Base-by-base conservation (phyloP, 1,140 invertebrate genomes). In the Zelostemma sp. region DNA sequence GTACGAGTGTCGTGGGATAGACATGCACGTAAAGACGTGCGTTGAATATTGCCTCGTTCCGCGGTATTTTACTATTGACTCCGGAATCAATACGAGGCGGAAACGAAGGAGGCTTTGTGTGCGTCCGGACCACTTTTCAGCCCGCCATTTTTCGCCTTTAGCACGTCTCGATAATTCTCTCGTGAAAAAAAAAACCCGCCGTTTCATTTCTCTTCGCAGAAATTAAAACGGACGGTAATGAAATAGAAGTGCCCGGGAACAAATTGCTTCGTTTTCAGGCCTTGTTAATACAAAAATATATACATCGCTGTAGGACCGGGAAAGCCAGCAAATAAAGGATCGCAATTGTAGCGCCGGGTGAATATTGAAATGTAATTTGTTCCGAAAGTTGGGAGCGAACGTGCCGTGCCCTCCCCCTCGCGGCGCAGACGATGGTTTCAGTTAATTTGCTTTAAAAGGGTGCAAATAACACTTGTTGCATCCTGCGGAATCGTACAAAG, bases 401-500 rank as follows among this genome's bases (percentile, higher is more conserved):
- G 25, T 28, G 25, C 25, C 25, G n/a, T 28, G 3, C 25, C 3
- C 25, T 8, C 3, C 25, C 25, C 25, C 8, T 28, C 25, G 8
- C 25, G 8, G 25, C 25, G 8, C 25, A 28, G 3, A 3, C 25
- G 25, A 28, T 46, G 54, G 51, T 54, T 68, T 68, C 53, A 48
- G 59, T 64, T 73, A 72, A 70, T 79, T 78, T 74, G 58, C 59
- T 68, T 63, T 62, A 70, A 77, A 74, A 71, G 66, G 62, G 71
- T 75, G 69, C 68, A 70, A 67, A 65, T 68, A 73, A 74, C 76
- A 79, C 78, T 79, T 79, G 78, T 79, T 79, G 78, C 76, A 55
- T 66, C 43, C 35, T 51, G 49, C 66, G 57, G 68, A 65, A 67
- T 40, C 50, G 60, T 56, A 69, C 50, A 46, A 64, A 55, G 47